Evolutionary conservation across 23 tunicate genomes (phyloP).

Genomic region (Aplidium turbinatum): DNA sequence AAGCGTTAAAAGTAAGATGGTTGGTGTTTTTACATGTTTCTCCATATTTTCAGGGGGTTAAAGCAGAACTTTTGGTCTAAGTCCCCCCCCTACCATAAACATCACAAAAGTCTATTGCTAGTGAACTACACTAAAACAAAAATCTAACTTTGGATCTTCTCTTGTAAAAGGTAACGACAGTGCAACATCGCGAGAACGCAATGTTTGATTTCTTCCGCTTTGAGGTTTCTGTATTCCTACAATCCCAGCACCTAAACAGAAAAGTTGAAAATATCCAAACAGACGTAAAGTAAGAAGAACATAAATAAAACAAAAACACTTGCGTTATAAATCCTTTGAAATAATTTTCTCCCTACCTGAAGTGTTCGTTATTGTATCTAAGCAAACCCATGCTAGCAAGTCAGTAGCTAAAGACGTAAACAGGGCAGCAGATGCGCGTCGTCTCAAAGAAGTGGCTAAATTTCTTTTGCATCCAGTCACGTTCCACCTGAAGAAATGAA

Average conservation of each 20-base stretch:
- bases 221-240: slow-evolving; percentile 27
- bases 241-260: slow-evolving; percentile 49
- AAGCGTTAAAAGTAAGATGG: too few species aligned
- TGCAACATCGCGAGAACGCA: slow-evolving; percentile 65
- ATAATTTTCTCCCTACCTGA: slow-evolving; percentile 27
- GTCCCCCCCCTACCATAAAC: too few species aligned
- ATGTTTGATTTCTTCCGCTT: slow-evolving; percentile 38
- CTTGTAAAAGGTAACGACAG: slow-evolving; percentile 32
- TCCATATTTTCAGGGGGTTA: too few species aligned
- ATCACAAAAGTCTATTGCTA: too few species aligned
- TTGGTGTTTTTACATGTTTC: too few species aligned
- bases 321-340: background rate
- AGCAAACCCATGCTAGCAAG: slow-evolving; percentile 38
- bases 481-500: background rate
- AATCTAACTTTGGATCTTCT: slow-evolving; percentile 47
- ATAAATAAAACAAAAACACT: background rate
- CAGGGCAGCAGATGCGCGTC: slow-evolving; percentile 16
- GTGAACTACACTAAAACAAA: too few species aligned
- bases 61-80: too few species aligned
- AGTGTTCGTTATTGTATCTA: slow-evolving; percentile 28
- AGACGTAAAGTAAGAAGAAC: background rate
- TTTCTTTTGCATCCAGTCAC: background rate
- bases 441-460: background rate
- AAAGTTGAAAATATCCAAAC: background rate
- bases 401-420: slow-evolving; percentile 25